phyloP scores from a whole-genome alignment of 2,113 vertebrate genomes.

The Prionailurus viverrinus region DNA sequence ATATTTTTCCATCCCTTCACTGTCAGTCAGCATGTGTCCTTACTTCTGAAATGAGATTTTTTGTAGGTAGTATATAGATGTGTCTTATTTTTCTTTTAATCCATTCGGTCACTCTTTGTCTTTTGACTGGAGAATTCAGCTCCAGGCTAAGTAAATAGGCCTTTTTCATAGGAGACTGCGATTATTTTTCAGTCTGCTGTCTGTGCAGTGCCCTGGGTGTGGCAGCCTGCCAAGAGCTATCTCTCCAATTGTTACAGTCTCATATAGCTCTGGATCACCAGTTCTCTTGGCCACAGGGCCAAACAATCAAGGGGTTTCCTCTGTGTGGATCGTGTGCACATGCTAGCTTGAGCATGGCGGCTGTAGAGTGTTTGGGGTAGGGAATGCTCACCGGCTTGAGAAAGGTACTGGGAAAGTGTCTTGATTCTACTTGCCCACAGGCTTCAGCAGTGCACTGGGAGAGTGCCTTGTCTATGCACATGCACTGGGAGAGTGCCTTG shows the following conservation, averaged over 20 bases:
- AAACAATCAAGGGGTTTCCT: not conserved
- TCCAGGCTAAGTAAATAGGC: not conserved
- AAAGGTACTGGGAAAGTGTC: not conserved
- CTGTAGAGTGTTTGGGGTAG: not conserved
- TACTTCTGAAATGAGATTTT: not conserved
- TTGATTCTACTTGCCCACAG: not conserved
- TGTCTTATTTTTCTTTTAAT: not conserved
- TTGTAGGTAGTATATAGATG: not conserved
- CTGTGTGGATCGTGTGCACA: not conserved
- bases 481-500: not conserved
- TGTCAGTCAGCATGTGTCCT: not conserved
- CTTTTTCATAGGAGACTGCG: not conserved
- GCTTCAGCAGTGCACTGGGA: not conserved
- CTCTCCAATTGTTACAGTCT: not conserved
- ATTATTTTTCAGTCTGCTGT: not conserved
- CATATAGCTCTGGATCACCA: not conserved
- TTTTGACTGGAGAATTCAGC: not conserved
- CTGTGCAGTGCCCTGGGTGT: not conserved
- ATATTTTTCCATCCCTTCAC: not conserved
- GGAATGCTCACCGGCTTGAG: not conserved
- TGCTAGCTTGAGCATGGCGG: not conserved
- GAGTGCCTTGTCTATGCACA: not conserved
- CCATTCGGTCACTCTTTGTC: not conserved
- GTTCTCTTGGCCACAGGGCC: not conserved
- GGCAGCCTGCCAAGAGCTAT: not conserved